Evolutionary conservation across 2,113 vertebrate genomes (phyloP), one percentile per base, ranked within the genome.

Genomic region (Diadophis punctatus): DNA sequence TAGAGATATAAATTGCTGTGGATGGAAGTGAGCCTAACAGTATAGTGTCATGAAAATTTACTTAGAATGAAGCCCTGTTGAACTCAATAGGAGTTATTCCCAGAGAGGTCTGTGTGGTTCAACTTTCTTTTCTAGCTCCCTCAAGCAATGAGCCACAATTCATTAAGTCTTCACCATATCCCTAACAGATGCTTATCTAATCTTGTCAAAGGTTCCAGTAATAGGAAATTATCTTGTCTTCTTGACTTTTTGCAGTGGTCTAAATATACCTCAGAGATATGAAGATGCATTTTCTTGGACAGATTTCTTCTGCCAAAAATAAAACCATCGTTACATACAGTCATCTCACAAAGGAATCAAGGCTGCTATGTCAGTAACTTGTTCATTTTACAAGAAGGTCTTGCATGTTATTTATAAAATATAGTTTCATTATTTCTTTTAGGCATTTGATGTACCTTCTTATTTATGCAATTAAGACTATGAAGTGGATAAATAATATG

Each of bases 171-270:
- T 58, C 53, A 84, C 27, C 8, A 34, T 22, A 60, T 85, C 30
- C 30, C 22, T 89, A 56, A 90, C 22, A 89, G 52, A 84, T 90
- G 27, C 80, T 92, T 60, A 90, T 51, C 46, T 90, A 92, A 85
- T n/a, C 46, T 89, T 92, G 48, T 89, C 87, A 84, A 92, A 92
- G 39, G 34, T 92, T 89, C 49, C 63, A 53, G 23, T 84, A 84
- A 80, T 55, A 25, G 63, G 25, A 80, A 92, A 84, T 89, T 89
- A 56, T 11, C 39, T 74, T 84, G 91, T 85, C 63, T 84, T 56
- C 27, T 30, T 89, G 0, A 58, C 27, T 89, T 84, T 43, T 89
- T 92, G 39, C 52, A 84, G 23, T 88, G 60, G 16, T 34, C 25
- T 84, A 88, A 84, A 48, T 89, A 58, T 49, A 46, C 30, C 8